These are phyloP conservation scores for Varanus komodoensis DNA, from an alignment of 2,113 vertebrate species.

Conservation along the genomic window DNA sequence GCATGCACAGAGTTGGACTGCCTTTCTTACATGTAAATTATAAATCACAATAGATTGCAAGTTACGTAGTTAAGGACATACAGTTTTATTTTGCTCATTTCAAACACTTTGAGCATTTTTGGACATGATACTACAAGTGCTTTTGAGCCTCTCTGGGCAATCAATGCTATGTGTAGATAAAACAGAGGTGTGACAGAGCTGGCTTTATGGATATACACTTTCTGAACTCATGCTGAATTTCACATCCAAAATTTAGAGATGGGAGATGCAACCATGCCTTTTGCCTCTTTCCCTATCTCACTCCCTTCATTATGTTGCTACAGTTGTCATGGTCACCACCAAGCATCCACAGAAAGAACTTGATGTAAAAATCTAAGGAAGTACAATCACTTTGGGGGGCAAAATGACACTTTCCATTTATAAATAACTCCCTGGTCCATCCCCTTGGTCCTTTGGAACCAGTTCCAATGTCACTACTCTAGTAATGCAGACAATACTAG, in stretches of 20 bases:
- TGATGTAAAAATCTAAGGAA: slow-evolving; percentile 64
- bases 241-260: background rate
- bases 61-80: background rate
- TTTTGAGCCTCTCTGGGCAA: background rate
- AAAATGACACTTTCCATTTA: slow-evolving; percentile 64
- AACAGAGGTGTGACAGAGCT: background rate
- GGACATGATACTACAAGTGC: background rate
- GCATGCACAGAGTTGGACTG: too few species aligned
- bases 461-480: slow-evolving; percentile 68
- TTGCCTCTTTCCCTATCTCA: background rate
- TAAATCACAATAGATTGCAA: background rate
- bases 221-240: background rate
- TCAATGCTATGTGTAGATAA: background rate
- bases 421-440: slow-evolving; percentile 73
- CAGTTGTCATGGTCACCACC: background rate
- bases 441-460: slow-evolving; percentile 62
- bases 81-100: background rate
- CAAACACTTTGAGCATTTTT: background rate
- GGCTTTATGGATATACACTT: background rate
- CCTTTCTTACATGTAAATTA: too few species aligned
- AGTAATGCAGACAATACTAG: slow-evolving; percentile 78
- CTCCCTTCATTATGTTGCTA: rapidly evolving
- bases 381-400: slow-evolving; percentile 62
- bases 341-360: background rate
- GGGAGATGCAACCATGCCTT: background rate